A percentile compares a stretch with the other conserved stretches of the same genome.
Conservation (phyloP, 1,140 invertebrate genomes). For the Littorina saxatilis region DNA sequence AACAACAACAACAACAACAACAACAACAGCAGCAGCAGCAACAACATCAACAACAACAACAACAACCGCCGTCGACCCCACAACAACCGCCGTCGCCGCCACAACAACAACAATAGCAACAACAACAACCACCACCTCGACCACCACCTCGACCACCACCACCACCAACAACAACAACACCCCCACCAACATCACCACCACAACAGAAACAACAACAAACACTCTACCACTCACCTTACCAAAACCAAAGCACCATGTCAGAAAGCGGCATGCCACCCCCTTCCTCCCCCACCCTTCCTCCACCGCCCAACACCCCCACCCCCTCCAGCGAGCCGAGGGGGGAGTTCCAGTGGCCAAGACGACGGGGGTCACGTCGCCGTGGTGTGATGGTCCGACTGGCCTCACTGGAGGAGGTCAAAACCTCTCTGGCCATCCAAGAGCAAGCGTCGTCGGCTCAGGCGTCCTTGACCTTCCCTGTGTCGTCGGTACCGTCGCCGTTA, state of each 20-base stretch:
- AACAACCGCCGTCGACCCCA: not conserved
- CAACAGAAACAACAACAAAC: not conserved
- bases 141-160: too few relatives aligned
- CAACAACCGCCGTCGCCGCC: too few relatives aligned
- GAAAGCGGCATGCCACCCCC: not conserved
- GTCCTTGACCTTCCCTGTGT: not conserved
- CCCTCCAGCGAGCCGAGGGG: not conserved
- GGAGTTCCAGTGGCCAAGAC: constrained; percentile 26
- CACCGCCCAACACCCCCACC: not conserved
- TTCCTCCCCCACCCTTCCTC: not conserved
- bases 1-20: too few relatives aligned
- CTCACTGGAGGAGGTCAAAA: constrained; percentile 15
- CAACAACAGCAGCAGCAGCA: not conserved
- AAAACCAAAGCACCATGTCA: not conserved
- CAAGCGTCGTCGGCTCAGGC: too few relatives aligned
- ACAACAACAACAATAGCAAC: too few relatives aligned
- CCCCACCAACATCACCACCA: too few relatives aligned
- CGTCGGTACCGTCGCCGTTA: not conserved
- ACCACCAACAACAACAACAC: too few relatives aligned
- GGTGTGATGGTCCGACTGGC: constrained; percentile 14
- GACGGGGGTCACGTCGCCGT: not conserved
- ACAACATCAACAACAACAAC: not conserved
- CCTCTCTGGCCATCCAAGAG: constrained; percentile 11
- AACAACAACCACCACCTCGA: too few relatives aligned
- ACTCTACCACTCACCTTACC: not conserved